Evolutionary conservation across 2,797 vertebrate genomes (phyloP).

Genomic region (Notamacropus eugenii): DNA sequence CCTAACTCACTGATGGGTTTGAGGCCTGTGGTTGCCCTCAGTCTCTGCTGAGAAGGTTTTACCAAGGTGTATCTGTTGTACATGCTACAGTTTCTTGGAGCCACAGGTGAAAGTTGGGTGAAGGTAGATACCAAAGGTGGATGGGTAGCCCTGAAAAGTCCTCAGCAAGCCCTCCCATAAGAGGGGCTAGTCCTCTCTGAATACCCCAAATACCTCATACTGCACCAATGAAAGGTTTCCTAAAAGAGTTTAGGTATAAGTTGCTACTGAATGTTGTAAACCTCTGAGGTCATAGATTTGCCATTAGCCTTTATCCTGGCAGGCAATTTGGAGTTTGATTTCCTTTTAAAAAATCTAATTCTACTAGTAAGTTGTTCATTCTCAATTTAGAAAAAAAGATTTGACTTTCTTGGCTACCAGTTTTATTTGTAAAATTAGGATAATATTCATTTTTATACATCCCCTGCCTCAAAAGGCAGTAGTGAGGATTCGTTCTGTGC

Average conservation of each 20-base stretch:
- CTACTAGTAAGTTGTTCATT: not conserved
- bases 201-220: not conserved
- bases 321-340: not conserved
- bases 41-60: not conserved
- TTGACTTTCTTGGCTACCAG: not conserved
- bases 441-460: not conserved
- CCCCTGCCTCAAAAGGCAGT: not conserved
- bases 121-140: not conserved
- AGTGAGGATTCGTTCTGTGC: not conserved
- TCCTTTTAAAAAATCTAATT: not conserved
- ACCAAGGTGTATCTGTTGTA: not conserved
- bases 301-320: not conserved
- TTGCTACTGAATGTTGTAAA: not conserved
- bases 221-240: not conserved
- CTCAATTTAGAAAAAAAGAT: not conserved
- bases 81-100: not conserved
- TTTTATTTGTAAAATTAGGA: not conserved
- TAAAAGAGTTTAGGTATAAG: not conserved
- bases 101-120: not conserved
- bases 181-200: not conserved
- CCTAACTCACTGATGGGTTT: not conserved
- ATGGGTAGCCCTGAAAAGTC: not conserved
- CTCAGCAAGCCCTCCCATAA: not conserved
- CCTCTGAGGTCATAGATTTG: not conserved
- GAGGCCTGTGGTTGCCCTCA: not conserved